These are phyloP conservation scores for Drosophila kuntzei DNA, from an alignment of 2,888 invertebrate genomes.

Conservation along the genomic window DNA sequence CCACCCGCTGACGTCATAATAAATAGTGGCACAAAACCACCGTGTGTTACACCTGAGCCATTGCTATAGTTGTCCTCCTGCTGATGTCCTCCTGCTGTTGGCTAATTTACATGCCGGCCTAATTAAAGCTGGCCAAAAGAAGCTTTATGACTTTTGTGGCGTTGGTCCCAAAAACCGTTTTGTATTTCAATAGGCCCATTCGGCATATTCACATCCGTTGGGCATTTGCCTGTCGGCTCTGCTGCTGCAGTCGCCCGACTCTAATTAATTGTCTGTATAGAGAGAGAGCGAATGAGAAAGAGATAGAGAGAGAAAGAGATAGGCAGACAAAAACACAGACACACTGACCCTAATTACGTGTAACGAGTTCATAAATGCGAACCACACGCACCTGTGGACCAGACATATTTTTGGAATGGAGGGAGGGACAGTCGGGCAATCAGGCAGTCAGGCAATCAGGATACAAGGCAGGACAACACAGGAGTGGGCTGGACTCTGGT, in stretches of 20 bases:
- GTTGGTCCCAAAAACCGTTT: constrained; percentile 61
- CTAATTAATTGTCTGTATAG: constrained; percentile 74
- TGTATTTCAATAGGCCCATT: constrained; percentile 71
- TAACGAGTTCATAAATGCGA: constrained; percentile 79
- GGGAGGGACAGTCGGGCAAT: background rate
- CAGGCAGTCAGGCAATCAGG: background rate
- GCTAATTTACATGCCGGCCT: constrained; percentile 75
- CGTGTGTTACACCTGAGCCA: constrained; percentile 55
- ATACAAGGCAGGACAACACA: background rate
- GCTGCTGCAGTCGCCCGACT: constrained; percentile 41
- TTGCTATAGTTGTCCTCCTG: background rate
- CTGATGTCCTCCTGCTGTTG: constrained; percentile 25
- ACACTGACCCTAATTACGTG: constrained; percentile 78
- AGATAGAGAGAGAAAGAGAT: constrained; percentile 18
- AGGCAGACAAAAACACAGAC: constrained; percentile 39
- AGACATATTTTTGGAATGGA: background rate
- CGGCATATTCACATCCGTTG: constrained; percentile 33
- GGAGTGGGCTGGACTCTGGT: background rate
- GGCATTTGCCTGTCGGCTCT: constrained; percentile 27
- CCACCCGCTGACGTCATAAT: too few relatives aligned
- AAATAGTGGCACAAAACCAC: constrained; percentile 5
- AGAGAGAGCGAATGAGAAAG: background rate
- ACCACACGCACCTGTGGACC: constrained; percentile 65
- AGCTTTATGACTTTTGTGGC: constrained; percentile 75
- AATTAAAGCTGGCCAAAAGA: constrained; percentile 71